phyloP scores from a whole-genome alignment of 2,888 invertebrate species.

The Myopa tessellatipennis region DNA sequence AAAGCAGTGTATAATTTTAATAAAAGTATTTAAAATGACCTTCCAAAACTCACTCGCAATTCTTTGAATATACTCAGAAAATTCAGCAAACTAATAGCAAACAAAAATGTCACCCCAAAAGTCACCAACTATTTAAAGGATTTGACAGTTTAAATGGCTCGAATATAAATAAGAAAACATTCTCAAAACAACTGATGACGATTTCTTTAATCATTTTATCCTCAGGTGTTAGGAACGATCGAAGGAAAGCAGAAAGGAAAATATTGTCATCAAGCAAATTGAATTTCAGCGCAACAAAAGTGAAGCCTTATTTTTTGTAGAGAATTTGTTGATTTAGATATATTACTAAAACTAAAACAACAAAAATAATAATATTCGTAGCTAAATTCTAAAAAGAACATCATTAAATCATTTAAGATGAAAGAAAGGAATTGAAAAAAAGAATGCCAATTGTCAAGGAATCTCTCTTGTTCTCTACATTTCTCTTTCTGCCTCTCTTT shows the following conservation, averaged over 20 bases:
- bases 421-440: background rate
- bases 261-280: background rate
- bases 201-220: background rate
- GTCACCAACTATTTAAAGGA: no score
- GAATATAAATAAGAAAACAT: no score
- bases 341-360: background rate
- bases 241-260: background rate
- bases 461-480: background rate
- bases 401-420: background rate
- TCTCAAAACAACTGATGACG: background rate
- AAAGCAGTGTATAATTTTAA: no score
- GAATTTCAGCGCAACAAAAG: background rate
- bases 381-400: slow-evolving; percentile 3
- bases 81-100: no score
- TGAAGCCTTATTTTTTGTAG: background rate
- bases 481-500: background rate
- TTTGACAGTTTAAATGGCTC: no score
- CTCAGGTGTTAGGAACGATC: background rate
- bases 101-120: no score
- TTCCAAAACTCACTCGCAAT: no score
- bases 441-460: background rate
- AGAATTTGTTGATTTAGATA: no score
- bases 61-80: no score
- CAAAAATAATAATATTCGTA: background rate
- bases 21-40: no score